Evolutionary conservation across 1,140 invertebrate genomes (phyloP).

Genomic region (Papilio machaon): DNA sequence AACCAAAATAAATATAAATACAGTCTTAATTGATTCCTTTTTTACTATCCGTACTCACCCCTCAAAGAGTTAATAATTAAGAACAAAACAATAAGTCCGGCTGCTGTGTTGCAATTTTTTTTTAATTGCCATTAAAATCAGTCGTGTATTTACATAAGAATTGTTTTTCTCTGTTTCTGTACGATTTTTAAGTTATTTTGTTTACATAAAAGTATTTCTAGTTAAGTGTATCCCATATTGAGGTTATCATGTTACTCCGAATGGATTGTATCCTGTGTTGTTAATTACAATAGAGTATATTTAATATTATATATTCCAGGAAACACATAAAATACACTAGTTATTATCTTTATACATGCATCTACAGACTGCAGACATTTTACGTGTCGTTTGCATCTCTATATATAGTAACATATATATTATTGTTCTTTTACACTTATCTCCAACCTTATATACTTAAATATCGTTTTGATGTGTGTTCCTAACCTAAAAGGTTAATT

Average conservation of each 20-base stretch:
- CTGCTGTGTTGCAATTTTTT: too few relatives aligned
- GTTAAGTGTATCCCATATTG: neutral
- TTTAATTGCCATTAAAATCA: too few relatives aligned
- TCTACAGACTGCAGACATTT: neutral
- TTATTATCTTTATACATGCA: neutral
- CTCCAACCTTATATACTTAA: too few relatives aligned
- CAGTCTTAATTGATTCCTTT: neutral
- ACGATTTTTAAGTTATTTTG: neutral
- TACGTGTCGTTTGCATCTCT: too few relatives aligned
- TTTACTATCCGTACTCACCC: neutral
- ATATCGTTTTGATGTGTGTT: too few relatives aligned
- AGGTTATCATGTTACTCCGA: neutral
- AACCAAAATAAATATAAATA: neutral
- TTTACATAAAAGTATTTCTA: neutral
- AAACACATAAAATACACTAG: neutral
- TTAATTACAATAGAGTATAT: neutral
- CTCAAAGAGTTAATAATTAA: too few relatives aligned
- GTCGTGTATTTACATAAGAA: too few relatives aligned
- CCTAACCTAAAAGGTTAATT: neutral
- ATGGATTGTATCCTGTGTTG: neutral
- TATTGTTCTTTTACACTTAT: too few relatives aligned
- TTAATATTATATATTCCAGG: neutral
- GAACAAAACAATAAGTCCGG: too few relatives aligned
- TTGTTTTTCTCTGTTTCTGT: neutral
- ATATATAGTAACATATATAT: too few relatives aligned